Conservation (phyloP, 2,113 vertebrate genomes). For the Mesocricetus auratus region DNA sequence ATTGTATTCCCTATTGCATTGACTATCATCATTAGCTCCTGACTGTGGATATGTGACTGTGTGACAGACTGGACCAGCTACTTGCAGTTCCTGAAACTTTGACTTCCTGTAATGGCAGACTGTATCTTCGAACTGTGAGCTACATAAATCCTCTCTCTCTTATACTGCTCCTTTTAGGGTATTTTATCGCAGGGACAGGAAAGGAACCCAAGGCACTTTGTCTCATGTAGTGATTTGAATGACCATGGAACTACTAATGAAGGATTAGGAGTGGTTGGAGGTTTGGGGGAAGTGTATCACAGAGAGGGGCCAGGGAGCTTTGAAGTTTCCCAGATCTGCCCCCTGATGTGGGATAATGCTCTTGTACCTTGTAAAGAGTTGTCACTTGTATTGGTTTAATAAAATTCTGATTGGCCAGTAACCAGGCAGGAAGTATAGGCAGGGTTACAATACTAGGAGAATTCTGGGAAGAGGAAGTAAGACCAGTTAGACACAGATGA, state of each 20-base stretch:
- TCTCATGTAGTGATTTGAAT: background rate
- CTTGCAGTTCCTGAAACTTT: background rate
- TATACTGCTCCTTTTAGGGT: background rate
- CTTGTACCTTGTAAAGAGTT: too few relatives aligned
- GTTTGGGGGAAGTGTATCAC: background rate
- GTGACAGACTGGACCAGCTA: background rate
- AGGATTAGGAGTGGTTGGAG: background rate
- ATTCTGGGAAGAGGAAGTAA: too few relatives aligned
- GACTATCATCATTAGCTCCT: too few relatives aligned
- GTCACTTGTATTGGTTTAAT: too few relatives aligned
- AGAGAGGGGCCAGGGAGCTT: background rate
- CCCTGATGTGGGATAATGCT: too few relatives aligned
- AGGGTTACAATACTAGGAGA: too few relatives aligned
- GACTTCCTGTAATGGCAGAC: background rate
- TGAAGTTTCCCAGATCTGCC: background rate
- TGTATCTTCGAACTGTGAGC: background rate
- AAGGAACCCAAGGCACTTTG: background rate
- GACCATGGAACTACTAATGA: background rate
- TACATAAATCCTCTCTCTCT: background rate
- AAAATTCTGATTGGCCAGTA: too few relatives aligned
- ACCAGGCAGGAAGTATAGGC: too few relatives aligned
- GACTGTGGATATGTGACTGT: too few relatives aligned
- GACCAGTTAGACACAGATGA: too few relatives aligned
- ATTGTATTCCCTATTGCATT: too few relatives aligned
- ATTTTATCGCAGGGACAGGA: background rate